These are phyloP conservation scores for Saguinus midas DNA, from an alignment of 2,113 vertebrate species.

Conservation along the genomic window DNA sequence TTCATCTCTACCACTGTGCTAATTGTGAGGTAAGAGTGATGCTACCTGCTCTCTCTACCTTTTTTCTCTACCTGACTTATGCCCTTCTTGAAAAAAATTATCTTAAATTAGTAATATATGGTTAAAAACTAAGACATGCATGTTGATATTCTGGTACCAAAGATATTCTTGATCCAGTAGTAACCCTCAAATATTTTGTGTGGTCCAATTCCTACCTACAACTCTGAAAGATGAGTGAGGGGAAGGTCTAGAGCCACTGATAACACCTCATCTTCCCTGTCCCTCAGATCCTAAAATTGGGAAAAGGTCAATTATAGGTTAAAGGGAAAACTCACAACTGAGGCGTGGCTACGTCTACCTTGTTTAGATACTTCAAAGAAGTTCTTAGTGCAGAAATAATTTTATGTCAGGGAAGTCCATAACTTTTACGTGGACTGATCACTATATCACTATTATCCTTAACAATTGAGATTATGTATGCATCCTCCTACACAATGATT, in stretches of 20 bases:
- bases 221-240: not conserved
- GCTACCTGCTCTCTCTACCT: not conserved
- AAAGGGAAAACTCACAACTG: not conserved
- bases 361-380: not conserved
- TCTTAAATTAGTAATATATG: not conserved
- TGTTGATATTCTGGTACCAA: not conserved
- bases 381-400: not conserved
- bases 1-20: not conserved
- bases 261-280: not conserved
- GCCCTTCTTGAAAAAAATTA: not conserved
- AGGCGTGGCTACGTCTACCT: not conserved
- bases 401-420: conserved; percentile 14
- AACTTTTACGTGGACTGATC: not conserved
- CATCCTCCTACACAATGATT: not conserved
- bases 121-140: not conserved
- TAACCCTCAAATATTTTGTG: not conserved
- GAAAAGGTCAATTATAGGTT: not conserved
- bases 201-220: not conserved
- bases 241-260: not conserved
- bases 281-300: not conserved
- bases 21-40: not conserved
- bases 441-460: not conserved
- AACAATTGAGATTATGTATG: conserved; percentile 4
- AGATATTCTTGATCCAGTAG: not conserved
- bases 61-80: not conserved